Conservation (phyloP, 2,888 invertebrate species). For the Cataglyphis albicans region DNA sequence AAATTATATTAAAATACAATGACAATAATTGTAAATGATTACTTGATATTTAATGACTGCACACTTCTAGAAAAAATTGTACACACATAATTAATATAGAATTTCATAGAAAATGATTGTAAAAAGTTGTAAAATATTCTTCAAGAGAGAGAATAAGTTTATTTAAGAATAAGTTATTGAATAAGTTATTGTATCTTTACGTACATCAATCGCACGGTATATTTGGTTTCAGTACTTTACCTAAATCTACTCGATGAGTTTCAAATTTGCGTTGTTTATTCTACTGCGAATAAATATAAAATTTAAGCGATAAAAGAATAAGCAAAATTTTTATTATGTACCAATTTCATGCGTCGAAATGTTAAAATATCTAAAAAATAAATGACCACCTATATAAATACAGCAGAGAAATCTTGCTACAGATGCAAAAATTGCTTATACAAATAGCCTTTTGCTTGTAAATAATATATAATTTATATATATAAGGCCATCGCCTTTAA, state of each 20-base stretch:
- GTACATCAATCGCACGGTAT: conserved; percentile 4
- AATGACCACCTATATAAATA: conserved; percentile 12
- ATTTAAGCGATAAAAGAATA: conserved; percentile 43
- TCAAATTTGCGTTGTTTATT: conserved; percentile 42
- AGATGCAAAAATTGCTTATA: conserved; percentile 14
- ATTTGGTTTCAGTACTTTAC: conserved; percentile 29
- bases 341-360: conserved; percentile 54
- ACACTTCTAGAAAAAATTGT: conserved; percentile 48
- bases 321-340: conserved; percentile 52
- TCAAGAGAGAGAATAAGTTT: background rate
- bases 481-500: background rate
- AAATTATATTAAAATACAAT: background rate
- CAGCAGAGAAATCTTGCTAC: conserved; percentile 20
- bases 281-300: conserved; percentile 43
- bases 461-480: conserved; percentile 19
- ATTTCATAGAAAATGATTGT: conserved; percentile 28
- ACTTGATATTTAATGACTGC: conserved; percentile 29
- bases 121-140: conserved; percentile 20
- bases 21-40: background rate
- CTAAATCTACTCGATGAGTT: conserved; percentile 40
- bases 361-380: conserved; percentile 24
- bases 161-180: conserved; percentile 19
- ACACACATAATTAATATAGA: conserved; percentile 29
- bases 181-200: conserved; percentile 23
- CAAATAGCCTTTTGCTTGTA: background rate